Base-by-base conservation (phyloP, 2,888 invertebrate species). In the Lymantria monacha region DNA sequence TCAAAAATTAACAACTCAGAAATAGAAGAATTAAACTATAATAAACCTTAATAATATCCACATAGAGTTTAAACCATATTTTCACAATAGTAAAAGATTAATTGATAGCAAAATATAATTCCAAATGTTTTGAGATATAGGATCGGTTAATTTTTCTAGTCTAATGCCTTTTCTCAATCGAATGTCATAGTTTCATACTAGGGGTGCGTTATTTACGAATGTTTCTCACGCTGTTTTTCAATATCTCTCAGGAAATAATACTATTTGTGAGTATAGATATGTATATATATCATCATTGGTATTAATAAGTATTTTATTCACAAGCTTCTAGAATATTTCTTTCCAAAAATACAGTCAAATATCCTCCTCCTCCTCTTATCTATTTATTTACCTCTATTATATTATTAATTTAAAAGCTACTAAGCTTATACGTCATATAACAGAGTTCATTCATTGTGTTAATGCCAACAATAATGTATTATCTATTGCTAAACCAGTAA, bases 71-170 rank as follows among this genome's bases (percentile, higher is more conserved):
- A 53, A 43, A 46, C 48, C 30, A 11, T 10, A 47, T 30, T 56
- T 47, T 50, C 5, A 31, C 44, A 42, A 55, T 30, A n/a, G 22
- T 15, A 58, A 58, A 50, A 47, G 7, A 45, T 37, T 51, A 40
- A 40, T 53, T 53, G 63, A 61, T 64, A 59, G 43, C 62, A 70
- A 79, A n/a, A 78, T 73, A 72, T 73, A 73, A 75, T 70, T 72
- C 61, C 69, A 68, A 75, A 74, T 72, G 70, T 71, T 74, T 75
- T 69, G 66, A 76, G 81, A 84, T 83, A 83, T 79, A 80, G 83
- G 79, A 86, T 87, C 82, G 78, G 84, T 85, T 81, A 82, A 83
- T 87, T 85, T 87, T 89, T 85, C 81, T 85, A 80, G 80, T 75
- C 85, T 83, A 74, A 81, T 85, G 85, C 89, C 85, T 88, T 68